Percentiles rank a stretch among this genome's conserved stretches.
Conservation (phyloP, 2,797 vertebrate species). For the Pipistrellus pipistrellus region DNA sequence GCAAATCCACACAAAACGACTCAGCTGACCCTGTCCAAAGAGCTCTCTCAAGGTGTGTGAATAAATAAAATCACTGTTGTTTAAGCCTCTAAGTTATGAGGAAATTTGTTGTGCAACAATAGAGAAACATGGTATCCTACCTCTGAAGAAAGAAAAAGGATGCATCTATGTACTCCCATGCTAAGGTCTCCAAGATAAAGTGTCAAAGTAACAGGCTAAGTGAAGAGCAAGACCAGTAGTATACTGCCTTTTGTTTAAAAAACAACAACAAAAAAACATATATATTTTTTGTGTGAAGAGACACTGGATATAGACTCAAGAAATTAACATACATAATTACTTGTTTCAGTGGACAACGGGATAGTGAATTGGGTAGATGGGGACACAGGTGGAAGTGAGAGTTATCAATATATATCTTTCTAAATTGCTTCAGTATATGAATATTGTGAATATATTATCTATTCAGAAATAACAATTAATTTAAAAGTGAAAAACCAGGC, state of each 20-base stretch:
- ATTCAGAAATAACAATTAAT: background rate
- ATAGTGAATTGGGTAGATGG: background rate
- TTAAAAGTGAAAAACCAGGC: conserved; percentile 16
- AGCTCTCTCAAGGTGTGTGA: background rate
- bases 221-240: background rate
- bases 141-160: background rate
- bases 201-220: background rate
- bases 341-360: background rate
- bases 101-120: background rate
- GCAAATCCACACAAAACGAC: background rate
- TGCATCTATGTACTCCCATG: background rate
- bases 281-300: background rate
- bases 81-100: background rate
- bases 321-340: background rate
- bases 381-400: background rate
- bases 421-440: background rate
- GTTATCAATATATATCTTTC: background rate
- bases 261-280: background rate
- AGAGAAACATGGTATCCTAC: background rate
- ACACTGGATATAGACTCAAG: background rate
- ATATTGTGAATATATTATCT: background rate
- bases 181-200: background rate
- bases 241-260: background rate
- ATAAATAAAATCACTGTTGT: background rate
- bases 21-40: background rate